Conservation (phyloP, 2,888 invertebrate genomes). For the Amorpha juglandis region DNA sequence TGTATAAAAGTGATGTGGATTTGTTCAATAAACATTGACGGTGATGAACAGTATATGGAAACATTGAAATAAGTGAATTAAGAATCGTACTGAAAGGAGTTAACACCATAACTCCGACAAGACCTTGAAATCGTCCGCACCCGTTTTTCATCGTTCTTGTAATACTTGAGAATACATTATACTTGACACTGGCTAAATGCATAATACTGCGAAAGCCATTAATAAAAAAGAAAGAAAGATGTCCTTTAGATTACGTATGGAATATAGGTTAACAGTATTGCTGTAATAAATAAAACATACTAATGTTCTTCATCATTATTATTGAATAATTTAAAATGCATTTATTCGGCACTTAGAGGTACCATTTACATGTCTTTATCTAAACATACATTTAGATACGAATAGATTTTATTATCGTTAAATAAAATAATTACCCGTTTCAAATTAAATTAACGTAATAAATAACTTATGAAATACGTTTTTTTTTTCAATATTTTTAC, state of each 20-base stretch:
- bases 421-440: slow-evolving; percentile 54
- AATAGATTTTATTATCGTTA: slow-evolving; percentile 48
- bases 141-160: too few species aligned
- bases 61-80: too few species aligned
- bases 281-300: slow-evolving; percentile 52
- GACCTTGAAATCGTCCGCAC: too few species aligned
- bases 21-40: too few species aligned
- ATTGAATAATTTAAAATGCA: slow-evolving; percentile 76
- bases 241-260: background rate
- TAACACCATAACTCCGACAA: too few species aligned
- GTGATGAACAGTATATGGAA: too few species aligned
- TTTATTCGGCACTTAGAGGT: slow-evolving; percentile 59
- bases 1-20: too few species aligned
- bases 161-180: too few species aligned
- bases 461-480: slow-evolving; percentile 38
- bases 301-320: slow-evolving; percentile 59
- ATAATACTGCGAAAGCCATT: too few species aligned
- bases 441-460: slow-evolving; percentile 32
- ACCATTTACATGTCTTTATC: slow-evolving; percentile 65
- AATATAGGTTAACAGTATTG: slow-evolving; percentile 8
- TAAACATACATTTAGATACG: slow-evolving; percentile 67
- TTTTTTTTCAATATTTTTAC: slow-evolving; percentile 14
- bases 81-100: too few species aligned
- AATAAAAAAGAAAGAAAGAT: too few species aligned
- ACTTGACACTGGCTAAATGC: too few species aligned